Conservation (phyloP, 1,140 invertebrate genomes). For the Drosophila dunni region DNA sequence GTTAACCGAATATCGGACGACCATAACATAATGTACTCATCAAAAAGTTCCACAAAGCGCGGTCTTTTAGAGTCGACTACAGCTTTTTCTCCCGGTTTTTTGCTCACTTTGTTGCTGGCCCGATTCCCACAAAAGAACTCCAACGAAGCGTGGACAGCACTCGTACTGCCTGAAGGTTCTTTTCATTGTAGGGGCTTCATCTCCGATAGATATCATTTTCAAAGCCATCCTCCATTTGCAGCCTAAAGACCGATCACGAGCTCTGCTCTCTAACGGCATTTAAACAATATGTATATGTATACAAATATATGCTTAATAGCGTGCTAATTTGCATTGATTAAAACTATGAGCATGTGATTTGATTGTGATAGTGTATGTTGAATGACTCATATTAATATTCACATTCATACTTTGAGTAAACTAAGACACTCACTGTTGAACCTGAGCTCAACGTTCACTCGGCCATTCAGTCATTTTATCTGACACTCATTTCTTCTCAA, state of each 20-base stretch:
- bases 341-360: slow-evolving; percentile 59
- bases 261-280: slow-evolving; percentile 35
- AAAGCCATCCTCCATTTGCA: slow-evolving; percentile 40
- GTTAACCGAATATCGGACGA: no score
- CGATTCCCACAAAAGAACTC: slow-evolving; percentile 48
- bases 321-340: slow-evolving; percentile 70
- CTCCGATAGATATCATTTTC: slow-evolving; percentile 45
- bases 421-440: not conserved
- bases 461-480: slow-evolving; percentile 27
- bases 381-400: slow-evolving; percentile 52
- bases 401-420: not conserved
- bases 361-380: slow-evolving; percentile 7
- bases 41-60: no score
- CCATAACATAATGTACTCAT: no score
- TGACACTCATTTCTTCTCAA: slow-evolving; percentile 5
- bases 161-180: slow-evolving; percentile 49
- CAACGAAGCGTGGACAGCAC: slow-evolving; percentile 61
- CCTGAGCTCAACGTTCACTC: slow-evolving; percentile 37
- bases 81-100: not conserved
- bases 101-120: slow-evolving; percentile 46
- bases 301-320: slow-evolving; percentile 27
- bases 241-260: slow-evolving; percentile 42
- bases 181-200: slow-evolving; percentile 32
- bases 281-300: slow-evolving; percentile 25
- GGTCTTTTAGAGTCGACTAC: no score